Percentiles rank a stretch among this genome's conserved stretches.
These are phyloP conservation scores for Strigamia maritima DNA, from an alignment of 2,888 invertebrate species.

Conservation along the genomic window DNA sequence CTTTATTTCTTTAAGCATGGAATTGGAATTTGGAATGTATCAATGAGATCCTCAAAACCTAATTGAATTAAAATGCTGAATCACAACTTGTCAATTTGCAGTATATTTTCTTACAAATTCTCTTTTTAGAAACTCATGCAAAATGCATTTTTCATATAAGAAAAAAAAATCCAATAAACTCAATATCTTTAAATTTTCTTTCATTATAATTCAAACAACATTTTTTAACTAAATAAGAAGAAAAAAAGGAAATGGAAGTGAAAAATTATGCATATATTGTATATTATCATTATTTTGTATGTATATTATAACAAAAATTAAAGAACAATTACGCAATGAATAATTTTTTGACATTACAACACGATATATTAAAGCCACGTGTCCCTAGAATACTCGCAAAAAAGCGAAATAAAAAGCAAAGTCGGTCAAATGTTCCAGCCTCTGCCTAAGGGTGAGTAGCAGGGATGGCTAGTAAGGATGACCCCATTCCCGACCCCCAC, in stretches of 20 bases:
- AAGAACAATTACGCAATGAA: not conserved
- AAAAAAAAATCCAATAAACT: not conserved
- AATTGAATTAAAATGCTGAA: constrained; percentile 13
- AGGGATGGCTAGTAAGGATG: constrained; percentile 20
- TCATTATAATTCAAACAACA: not conserved
- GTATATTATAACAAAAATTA: no score
- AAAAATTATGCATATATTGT: no score
- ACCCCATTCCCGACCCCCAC: constrained; percentile 18
- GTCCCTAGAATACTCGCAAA: not conserved
- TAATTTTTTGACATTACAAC: not conserved
- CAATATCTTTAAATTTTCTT: not conserved
- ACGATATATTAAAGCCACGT: constrained; percentile 13
- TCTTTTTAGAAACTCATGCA: no score
- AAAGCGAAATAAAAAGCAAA: constrained; percentile 1
- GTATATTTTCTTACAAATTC: no score
- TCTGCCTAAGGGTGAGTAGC: constrained; percentile 10
- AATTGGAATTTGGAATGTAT: not conserved
- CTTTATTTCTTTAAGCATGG: not conserved
- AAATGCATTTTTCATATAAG: not conserved
- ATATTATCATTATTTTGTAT: no score
- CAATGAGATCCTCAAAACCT: not conserved
- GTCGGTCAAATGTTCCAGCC: constrained; percentile 11
- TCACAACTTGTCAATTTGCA: not conserved
- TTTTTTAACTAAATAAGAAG: not conserved
- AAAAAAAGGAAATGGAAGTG: no score